phyloP scores from a whole-genome alignment of 2,888 invertebrate species.

The Clostera curtula region DNA sequence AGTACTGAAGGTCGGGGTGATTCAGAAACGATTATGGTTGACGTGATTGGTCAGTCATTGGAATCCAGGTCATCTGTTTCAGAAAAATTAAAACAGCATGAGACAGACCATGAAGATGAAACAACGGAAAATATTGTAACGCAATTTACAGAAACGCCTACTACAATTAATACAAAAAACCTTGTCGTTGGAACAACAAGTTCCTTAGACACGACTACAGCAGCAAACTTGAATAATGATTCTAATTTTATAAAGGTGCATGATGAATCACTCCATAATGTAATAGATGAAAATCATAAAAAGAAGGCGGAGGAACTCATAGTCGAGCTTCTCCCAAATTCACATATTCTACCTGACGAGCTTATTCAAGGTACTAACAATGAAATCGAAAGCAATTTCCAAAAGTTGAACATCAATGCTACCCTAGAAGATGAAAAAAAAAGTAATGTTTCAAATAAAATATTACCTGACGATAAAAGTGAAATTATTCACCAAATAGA shows the following conservation, averaged over 20 bases:
- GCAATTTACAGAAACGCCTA: slow-evolving; percentile 5
- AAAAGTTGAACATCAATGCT: too few relatives aligned
- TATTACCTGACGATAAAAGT: slow-evolving; percentile 22
- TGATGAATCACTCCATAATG: not conserved
- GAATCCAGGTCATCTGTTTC: slow-evolving; percentile 34
- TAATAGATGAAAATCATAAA: slow-evolving; percentile 7
- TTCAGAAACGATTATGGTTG: slow-evolving; percentile 19
- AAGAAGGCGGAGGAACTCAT: slow-evolving; percentile 24
- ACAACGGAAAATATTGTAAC: too few relatives aligned
- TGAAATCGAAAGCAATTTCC: slow-evolving; percentile 7
- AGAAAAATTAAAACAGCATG: slow-evolving; percentile 8
- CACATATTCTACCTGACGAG: slow-evolving; percentile 7
- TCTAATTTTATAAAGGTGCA: too few relatives aligned
- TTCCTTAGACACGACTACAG: slow-evolving; percentile 3
- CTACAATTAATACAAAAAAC: slow-evolving; percentile 2
- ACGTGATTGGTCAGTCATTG: slow-evolving; percentile 21
- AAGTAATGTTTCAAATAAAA: slow-evolving; percentile 14
- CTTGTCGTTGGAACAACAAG: not conserved
- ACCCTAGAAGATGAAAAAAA: slow-evolving; percentile 7
- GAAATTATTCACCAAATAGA: slow-evolving; percentile 31
- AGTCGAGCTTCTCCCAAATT: slow-evolving; percentile 21
- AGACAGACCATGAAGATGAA: not conserved
- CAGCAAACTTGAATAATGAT: too few relatives aligned
- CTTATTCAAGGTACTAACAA: slow-evolving; percentile 6
- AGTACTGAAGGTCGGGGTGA: slow-evolving; percentile 18